A percentile compares a stretch with the other conserved stretches of the same genome.
Conservation (phyloP, 2,888 invertebrate species). For the Folsomia candida region DNA sequence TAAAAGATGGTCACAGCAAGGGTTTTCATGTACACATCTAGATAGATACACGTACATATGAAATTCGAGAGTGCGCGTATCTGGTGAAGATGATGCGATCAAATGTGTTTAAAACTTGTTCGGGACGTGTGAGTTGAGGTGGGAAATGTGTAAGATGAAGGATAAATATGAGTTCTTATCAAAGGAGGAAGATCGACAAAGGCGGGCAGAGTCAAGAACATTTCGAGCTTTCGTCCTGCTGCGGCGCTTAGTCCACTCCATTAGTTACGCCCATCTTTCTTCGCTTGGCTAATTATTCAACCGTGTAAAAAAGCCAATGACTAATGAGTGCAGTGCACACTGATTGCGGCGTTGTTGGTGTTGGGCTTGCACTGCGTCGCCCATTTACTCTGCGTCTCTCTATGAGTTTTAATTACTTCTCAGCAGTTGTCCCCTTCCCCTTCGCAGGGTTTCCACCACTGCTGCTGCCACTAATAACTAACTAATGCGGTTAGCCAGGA, state of each 20-base stretch:
- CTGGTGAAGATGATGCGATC: background rate
- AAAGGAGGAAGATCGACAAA: conserved; percentile 26
- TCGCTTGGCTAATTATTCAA: conserved; percentile 49
- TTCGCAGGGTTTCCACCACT: background rate
- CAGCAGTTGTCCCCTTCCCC: conserved; percentile 47
- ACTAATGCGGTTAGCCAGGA: background rate
- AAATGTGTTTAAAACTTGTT: background rate
- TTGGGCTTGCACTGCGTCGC: conserved; percentile 25
- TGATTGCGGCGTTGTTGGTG: background rate
- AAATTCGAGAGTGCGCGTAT: too few species aligned
- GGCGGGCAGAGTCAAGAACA: conserved; percentile 39
- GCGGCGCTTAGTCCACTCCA: conserved; percentile 46
- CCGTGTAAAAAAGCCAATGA: conserved; percentile 46
- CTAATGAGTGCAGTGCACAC: conserved; percentile 43
- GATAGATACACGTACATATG: too few species aligned
- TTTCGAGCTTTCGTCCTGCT: conserved; percentile 45
- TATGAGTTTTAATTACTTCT: conserved; percentile 51
- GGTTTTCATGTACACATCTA: too few species aligned
- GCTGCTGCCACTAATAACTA: background rate
- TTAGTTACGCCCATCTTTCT: conserved; percentile 50
- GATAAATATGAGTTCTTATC: conserved; percentile 12
- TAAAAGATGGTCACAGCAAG: too few species aligned
- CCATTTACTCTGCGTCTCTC: conserved; percentile 44
- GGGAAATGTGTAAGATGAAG: conserved; percentile 4
- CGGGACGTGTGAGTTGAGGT: background rate